Percentiles rank a stretch among this genome's conserved stretches.
Evolutionary conservation across 2,888 invertebrate species (phyloP).

Genomic region (Anaspis maculata): DNA sequence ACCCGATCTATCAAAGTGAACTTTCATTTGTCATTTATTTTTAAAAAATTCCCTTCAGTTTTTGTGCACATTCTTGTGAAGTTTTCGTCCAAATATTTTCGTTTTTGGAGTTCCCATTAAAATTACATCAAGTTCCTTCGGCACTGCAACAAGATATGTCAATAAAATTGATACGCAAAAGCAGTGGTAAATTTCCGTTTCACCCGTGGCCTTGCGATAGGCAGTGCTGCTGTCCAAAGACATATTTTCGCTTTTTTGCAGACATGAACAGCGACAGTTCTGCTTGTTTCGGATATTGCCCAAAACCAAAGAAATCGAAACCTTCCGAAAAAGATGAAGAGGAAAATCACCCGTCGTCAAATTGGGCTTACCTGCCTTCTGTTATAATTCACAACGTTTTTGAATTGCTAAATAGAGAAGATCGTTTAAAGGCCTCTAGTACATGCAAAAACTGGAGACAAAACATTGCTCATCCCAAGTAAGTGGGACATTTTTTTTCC

Average conservation of each 20-base stretch:
- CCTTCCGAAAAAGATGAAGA: constrained; percentile 29
- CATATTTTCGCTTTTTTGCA: constrained; percentile 28
- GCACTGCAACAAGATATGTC: constrained; percentile 6
- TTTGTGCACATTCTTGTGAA: constrained; percentile 13
- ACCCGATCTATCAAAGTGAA: constrained; percentile 15
- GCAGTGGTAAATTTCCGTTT: constrained; percentile 14
- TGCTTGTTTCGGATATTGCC: constrained; percentile 33
- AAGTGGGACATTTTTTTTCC: constrained; percentile 16
- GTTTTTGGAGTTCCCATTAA: constrained; percentile 9
- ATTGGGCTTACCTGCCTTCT: constrained; percentile 39
- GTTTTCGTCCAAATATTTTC: constrained; percentile 5
- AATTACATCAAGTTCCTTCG: constrained; percentile 5
- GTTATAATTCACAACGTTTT: constrained; percentile 39
- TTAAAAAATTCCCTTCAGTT: constrained; percentile 12
- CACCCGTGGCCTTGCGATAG: constrained; percentile 8
- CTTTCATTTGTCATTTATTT: constrained; percentile 17
- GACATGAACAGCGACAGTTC: constrained; percentile 36
- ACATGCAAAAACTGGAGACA: constrained; percentile 40
- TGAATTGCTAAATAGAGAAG: constrained; percentile 32
- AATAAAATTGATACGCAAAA: constrained; percentile 17
- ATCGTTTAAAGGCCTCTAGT: constrained; percentile 37
- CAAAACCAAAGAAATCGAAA: constrained; percentile 39
- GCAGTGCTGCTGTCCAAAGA: constrained; percentile 23
- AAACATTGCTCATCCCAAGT: constrained; percentile 39
- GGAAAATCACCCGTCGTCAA: too few species aligned